Percentiles rank a stretch among this genome's conserved stretches.
These are phyloP conservation scores for Corythornis cristatus DNA, from an alignment of 2,113 vertebrate species.

Conservation along the genomic window DNA sequence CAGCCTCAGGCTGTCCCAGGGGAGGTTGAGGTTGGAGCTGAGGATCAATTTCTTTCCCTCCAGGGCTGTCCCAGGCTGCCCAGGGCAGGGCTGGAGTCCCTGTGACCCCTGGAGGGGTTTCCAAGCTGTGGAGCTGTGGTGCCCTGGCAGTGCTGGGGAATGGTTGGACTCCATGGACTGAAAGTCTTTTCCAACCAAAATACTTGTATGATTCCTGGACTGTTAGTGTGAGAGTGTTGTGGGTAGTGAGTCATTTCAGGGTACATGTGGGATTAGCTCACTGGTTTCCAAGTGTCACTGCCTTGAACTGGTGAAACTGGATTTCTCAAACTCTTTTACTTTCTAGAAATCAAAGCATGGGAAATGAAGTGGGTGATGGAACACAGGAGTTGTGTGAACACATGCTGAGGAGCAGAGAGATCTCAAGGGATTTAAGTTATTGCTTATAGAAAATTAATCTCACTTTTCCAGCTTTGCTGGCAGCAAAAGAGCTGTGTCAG, in stretches of 20 bases:
- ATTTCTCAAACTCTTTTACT: not conserved
- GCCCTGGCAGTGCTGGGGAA: too few relatives aligned
- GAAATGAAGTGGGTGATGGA: not conserved
- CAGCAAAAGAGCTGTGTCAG: not conserved
- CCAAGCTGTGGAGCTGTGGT: too few relatives aligned
- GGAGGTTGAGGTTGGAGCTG: too few relatives aligned
- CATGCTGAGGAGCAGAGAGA: not conserved
- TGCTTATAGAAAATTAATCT: not conserved
- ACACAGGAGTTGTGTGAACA: not conserved
- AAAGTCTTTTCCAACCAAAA: too few relatives aligned
- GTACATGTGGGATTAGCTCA: fast-evolving
- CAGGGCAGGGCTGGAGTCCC: too few relatives aligned
- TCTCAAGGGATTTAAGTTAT: not conserved
- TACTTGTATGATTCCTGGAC: not conserved
- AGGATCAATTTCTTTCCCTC: too few relatives aligned
- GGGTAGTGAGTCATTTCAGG: not conserved
- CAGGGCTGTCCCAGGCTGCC: too few relatives aligned
- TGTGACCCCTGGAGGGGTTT: too few relatives aligned
- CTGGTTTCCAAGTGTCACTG: not conserved
- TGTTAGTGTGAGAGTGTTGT: too few relatives aligned
- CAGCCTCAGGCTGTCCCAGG: too few relatives aligned
- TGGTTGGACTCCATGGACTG: too few relatives aligned
- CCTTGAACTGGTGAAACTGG: not conserved
- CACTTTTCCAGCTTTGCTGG: not conserved
- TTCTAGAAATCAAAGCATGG: not conserved